phyloP scores from a whole-genome alignment of 2,797 vertebrate species.

The Liasis olivaceus region DNA sequence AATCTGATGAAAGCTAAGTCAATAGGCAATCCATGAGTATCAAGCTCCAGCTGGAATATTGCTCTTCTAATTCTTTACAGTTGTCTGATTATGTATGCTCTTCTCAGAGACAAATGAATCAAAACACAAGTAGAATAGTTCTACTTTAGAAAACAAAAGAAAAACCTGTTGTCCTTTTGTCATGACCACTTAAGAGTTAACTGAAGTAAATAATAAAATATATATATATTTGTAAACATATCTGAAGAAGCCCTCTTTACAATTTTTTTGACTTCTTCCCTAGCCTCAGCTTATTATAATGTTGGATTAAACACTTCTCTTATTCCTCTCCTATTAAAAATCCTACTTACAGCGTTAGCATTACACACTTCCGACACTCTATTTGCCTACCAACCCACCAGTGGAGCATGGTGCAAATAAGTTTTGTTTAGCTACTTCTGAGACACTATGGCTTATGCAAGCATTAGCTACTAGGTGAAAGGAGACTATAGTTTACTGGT shows the following conservation, averaged over 20 bases:
- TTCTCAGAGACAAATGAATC: background rate
- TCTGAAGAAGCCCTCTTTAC: background rate
- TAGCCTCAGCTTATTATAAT: background rate
- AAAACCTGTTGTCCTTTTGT: background rate
- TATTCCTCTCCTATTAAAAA: background rate
- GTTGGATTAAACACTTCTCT: background rate
- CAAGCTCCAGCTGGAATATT: background rate
- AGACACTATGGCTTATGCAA: background rate
- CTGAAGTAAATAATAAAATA: background rate
- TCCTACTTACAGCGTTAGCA: background rate
- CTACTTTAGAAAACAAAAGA: background rate
- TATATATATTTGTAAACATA: background rate
- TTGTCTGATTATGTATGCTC: background rate
- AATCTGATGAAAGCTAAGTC: background rate
- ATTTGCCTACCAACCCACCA: background rate
- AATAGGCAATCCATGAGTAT: background rate
- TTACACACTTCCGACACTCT: background rate
- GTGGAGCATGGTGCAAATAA: background rate
- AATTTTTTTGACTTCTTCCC: background rate
- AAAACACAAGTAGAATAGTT: background rate
- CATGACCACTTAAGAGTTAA: background rate
- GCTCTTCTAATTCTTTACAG: background rate
- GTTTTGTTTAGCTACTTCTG: background rate
- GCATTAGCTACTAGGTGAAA: background rate
- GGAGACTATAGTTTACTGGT: background rate